These are phyloP conservation scores for Tanypteryx hageni DNA, from an alignment of 2,888 invertebrate genomes.

Conservation along the genomic window DNA sequence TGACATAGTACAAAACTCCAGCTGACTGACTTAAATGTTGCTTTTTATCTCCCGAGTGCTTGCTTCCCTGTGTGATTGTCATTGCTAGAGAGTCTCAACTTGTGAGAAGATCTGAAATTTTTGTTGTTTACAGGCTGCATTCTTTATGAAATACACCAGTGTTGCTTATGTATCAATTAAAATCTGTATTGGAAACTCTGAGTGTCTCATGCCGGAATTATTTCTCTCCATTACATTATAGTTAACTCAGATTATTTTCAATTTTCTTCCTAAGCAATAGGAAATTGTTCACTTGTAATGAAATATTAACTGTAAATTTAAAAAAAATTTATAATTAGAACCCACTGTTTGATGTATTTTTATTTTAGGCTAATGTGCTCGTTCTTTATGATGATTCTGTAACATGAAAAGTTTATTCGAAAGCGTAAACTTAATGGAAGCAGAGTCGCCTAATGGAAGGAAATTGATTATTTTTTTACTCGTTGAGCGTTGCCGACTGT, in stretches of 20 bases:
- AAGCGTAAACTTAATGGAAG: constrained; percentile 27
- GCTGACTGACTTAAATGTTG: constrained; percentile 71
- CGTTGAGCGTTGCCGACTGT: constrained; percentile 41
- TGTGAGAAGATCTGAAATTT: constrained; percentile 64
- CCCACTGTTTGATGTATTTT: constrained; percentile 31
- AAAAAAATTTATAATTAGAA: neutral
- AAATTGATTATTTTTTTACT: constrained; percentile 51
- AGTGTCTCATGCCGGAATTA: constrained; percentile 57
- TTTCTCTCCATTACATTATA: constrained; percentile 46
- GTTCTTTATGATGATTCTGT: constrained; percentile 34
- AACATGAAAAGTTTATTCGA: constrained; percentile 18
- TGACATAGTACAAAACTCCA: constrained; percentile 75
- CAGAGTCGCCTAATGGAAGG: constrained; percentile 33
- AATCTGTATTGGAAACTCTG: constrained; percentile 64
- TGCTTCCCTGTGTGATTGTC: constrained; percentile 64
- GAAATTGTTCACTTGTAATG: constrained; percentile 31
- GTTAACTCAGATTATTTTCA: neutral
- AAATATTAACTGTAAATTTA: constrained; percentile 35
- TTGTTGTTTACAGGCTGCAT: constrained; percentile 63
- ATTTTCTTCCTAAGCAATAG: neutral
- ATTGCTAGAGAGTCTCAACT: constrained; percentile 63
- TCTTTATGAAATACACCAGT: constrained; percentile 64
- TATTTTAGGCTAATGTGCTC: constrained; percentile 27
- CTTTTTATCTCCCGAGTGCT: constrained; percentile 64
- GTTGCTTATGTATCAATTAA: constrained; percentile 64